Evolutionary conservation across 2,888 invertebrate genomes (phyloP).

Genomic region (Parnassius orleans): DNA sequence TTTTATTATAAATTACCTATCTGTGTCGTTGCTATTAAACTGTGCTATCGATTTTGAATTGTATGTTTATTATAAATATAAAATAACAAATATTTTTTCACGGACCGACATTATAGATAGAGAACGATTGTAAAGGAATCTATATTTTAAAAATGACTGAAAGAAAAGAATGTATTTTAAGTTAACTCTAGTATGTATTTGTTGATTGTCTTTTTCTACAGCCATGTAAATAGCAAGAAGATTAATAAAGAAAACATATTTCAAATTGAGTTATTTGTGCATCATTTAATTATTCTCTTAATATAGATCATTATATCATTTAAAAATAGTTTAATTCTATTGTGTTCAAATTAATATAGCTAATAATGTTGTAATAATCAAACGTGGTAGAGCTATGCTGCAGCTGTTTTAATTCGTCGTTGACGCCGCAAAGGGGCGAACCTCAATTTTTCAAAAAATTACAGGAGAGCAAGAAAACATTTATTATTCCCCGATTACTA

Average conservation of each 20-base stretch:
- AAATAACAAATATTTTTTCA: slow-evolving; percentile 67
- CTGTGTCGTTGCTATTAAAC: slow-evolving; percentile 57
- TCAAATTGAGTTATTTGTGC: slow-evolving; percentile 44
- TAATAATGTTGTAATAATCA: too few species aligned
- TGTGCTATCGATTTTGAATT: slow-evolving; percentile 62
- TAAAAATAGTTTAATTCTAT: too few species aligned
- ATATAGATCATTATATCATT: too few species aligned
- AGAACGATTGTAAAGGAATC: slow-evolving; percentile 49
- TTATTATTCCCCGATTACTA: too few species aligned
- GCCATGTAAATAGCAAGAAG: slow-evolving; percentile 74
- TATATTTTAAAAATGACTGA: slow-evolving; percentile 68
- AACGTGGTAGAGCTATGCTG: too few species aligned
- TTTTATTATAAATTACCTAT: slow-evolving; percentile 51
- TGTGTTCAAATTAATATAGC: too few species aligned
- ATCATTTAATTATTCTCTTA: slow-evolving; percentile 23
- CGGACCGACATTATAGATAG: slow-evolving; percentile 53
- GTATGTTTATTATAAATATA: slow-evolving; percentile 42
- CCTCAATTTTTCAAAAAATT: too few species aligned
- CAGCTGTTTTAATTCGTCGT: too few species aligned
- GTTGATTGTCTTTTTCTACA: slow-evolving; percentile 73
- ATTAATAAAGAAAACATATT: slow-evolving; percentile 55
- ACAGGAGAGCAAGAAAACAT: too few species aligned
- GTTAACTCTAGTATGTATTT: slow-evolving; percentile 70
- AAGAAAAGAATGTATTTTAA: slow-evolving; percentile 68
- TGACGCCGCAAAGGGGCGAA: too few species aligned